phyloP scores from a whole-genome alignment of 2,113 vertebrate genomes.

The Oreotrochilus melanogaster region DNA sequence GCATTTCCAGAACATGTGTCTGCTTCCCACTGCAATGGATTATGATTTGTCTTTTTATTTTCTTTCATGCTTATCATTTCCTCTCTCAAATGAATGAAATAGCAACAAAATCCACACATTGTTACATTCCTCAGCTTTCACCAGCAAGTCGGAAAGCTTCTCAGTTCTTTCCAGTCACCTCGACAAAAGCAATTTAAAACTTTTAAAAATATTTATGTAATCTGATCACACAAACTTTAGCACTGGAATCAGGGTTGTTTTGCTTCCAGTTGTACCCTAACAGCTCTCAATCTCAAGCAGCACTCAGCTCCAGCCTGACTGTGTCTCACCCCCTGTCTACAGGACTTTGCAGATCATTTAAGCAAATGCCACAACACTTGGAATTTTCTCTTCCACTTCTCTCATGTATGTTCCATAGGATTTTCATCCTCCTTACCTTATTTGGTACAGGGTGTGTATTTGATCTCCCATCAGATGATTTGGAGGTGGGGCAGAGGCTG shows the following conservation, averaged over 20 bases:
- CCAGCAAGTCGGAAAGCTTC: not conserved
- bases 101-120: not conserved
- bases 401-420: fast-evolving
- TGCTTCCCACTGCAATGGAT: not conserved
- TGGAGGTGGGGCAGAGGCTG: constrained; percentile 36
- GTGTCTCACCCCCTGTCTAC: not conserved
- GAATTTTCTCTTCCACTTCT: not conserved
- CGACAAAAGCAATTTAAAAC: not conserved
- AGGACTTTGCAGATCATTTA: not conserved
- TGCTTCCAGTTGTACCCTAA: not conserved
- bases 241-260: not conserved
- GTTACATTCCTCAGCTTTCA: not conserved
- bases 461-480: constrained; percentile 68
- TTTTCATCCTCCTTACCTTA: constrained; percentile 70
- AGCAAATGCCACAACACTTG: not conserved
- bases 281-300: not conserved
- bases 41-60: not conserved
- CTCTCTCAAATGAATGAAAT: not conserved
- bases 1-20: not conserved
- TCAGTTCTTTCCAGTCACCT: not conserved
- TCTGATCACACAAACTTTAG: not conserved
- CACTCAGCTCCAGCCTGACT: no score
- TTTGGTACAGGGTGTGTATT: constrained; percentile 27
- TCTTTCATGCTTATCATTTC: not conserved
- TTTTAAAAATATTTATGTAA: not conserved